Base-by-base conservation (phyloP, 2,797 vertebrate genomes). In the Acomys russatus region DNA sequence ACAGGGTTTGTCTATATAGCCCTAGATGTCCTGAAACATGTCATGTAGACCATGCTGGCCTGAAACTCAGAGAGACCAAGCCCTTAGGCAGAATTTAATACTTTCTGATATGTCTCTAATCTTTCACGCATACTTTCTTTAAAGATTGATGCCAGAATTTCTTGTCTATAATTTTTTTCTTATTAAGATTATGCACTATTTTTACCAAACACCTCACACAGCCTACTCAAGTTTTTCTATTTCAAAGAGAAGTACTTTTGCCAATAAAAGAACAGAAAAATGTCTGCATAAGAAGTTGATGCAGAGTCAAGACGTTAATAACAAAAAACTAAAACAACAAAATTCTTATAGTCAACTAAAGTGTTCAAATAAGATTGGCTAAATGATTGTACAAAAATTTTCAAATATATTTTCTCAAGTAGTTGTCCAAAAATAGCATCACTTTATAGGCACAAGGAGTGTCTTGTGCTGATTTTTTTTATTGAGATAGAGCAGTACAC, bases 251-350 rank as follows among this genome's bases (percentile, higher is more conserved):
- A 28, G 23, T 90, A 94, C 91, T n/a, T 54, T 85, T 79, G 56
- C 20, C 35, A 63, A 80, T 86, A 88, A 94, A 91, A 93, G 1
- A 91, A 63, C 4, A 93, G 30, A 15, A 93, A 94, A 95, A 76
- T n/a, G 66, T 9, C 64, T 73, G 4, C 15, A 51, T 56, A 56
- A 73, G 0, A 56, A 64, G 76, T 35, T 91, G 38, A 33, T 51
- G 90, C 88, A 91, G 12, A 83, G 35, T 86, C n/a, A 77, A 71
- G 77, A 86, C n/a, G 49, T 70, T 77, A 89, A 73, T 86, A 94
- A 1, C 78, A 49, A 59, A 93, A 95, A 87, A n/a, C 9, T 68
- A 49, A 90, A 92, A 94, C 38, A 90, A 78, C 38, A 77, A 96
- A 93, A 49, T 78, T 73, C 61, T 64, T 89, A 77, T 91, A 44